Evolutionary conservation across 2,113 vertebrate species (phyloP).

Genomic region (Nansenia antarctica): DNA sequence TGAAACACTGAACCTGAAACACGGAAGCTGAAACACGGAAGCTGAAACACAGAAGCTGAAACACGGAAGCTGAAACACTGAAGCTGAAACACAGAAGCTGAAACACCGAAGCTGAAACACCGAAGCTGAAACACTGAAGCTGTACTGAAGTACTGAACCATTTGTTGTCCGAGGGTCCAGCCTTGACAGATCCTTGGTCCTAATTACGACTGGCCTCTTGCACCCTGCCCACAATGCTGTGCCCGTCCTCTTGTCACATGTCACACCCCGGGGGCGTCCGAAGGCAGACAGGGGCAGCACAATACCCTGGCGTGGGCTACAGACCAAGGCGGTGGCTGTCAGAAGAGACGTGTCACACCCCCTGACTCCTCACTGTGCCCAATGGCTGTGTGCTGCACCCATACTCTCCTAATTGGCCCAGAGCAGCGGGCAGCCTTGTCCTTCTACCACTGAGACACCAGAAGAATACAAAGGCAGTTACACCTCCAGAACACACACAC

Average conservation of each 20-base stretch:
- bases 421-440: slow-evolving; percentile 49
- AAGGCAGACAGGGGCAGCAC: slow-evolving; percentile 50
- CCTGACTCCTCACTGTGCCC: slow-evolving; percentile 69
- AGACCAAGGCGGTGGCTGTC: slow-evolving; percentile 50
- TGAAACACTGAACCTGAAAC: too few relatives aligned
- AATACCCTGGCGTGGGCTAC: slow-evolving; percentile 37
- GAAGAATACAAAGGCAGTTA: slow-evolving; percentile 23
- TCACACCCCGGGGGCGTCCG: slow-evolving; percentile 62
- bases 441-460: slow-evolving; percentile 37
- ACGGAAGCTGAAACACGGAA: too few relatives aligned
- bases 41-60: too few relatives aligned
- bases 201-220: slow-evolving; percentile 58
- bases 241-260: slow-evolving; percentile 59
- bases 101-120: too few relatives aligned
- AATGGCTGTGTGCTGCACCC: slow-evolving; percentile 47
- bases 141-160: slow-evolving; percentile 40
- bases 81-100: too few relatives aligned
- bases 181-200: slow-evolving; percentile 53
- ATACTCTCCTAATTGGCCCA: slow-evolving; percentile 66
- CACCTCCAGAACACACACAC: slow-evolving; percentile 4
- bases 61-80: too few relatives aligned
- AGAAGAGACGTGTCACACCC: slow-evolving; percentile 42
- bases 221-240: slow-evolving; percentile 31
- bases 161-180: slow-evolving; percentile 42
- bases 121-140: slow-evolving; percentile 51